Evolutionary conservation across 1,140 invertebrate genomes (phyloP).

Genomic region (Microplitis demolitor): DNA sequence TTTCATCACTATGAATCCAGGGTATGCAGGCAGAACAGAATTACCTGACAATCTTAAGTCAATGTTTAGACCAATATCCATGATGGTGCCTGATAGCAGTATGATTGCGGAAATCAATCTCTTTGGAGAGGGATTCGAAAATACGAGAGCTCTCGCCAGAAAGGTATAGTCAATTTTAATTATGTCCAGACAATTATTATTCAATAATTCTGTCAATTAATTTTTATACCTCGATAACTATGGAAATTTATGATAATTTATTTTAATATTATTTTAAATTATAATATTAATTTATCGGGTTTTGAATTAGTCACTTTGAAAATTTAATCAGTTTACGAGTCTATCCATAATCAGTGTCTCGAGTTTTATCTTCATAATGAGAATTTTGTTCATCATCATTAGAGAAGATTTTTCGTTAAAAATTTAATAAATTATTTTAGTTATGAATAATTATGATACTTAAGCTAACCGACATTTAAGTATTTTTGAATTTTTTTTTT

Average conservation of each 20-base stretch:
- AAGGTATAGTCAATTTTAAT: slow-evolving; percentile 63
- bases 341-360: too few species aligned
- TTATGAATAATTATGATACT: too few species aligned
- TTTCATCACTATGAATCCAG: slow-evolving; percentile 93
- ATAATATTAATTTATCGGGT: not conserved
- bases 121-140: slow-evolving; percentile 86
- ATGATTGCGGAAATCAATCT: slow-evolving; percentile 89
- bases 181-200: too few species aligned
- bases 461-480: too few species aligned
- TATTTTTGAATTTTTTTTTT: too few species aligned
- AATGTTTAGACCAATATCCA: slow-evolving; percentile 91
- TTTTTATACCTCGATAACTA: too few species aligned
- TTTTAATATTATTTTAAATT: not conserved
- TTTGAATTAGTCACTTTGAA: too few species aligned
- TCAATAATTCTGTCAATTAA: too few species aligned
- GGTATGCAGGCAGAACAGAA: slow-evolving; percentile 87
- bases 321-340: too few species aligned
- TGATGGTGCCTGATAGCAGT: slow-evolving; percentile 90
- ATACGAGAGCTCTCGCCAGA: slow-evolving; percentile 76
- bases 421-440: too few species aligned
- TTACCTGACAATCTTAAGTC: slow-evolving; percentile 91
- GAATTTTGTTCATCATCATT: not conserved
- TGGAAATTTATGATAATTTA: too few species aligned
- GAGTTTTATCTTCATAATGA: not conserved
- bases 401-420: too few species aligned